Evolutionary conservation across 2,797 vertebrate species (phyloP), one percentile per base, ranked within the genome.

Genomic region (Malacoctenus gilli): DNA sequence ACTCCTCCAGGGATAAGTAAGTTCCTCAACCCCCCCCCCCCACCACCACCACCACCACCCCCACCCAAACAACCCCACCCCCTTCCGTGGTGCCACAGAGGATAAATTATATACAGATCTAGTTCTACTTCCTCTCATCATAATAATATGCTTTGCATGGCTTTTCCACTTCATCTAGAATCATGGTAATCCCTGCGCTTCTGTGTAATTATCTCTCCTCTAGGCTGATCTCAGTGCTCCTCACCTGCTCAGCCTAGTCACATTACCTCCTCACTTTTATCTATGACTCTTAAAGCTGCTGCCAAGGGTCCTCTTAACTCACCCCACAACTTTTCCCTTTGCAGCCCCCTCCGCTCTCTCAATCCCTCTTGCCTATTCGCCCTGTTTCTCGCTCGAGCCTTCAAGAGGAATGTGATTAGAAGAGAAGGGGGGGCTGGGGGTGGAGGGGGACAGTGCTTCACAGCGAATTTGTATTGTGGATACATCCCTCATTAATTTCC

Each of bases 201-300:
- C 77, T 82, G 77, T 80, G 85, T 90, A 89, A 92, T 91, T 89
- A 91, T 87, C 78, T 82, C 75, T 82, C 79, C 85, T 87, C 81
- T 69, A 68, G 81, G 72, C 79, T 88, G 80, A 85, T 84, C 85
- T 84, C 71, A 51, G 79, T 77, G 67, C 81, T 77, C 73, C 83
- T 83, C 85, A 88, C 85, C 84, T 87, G 80, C 83, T 84, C 79
- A 85, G 78, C 64, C 57, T 83, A 38, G 80, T 85, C 82, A 85
- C 81, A 86, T 87, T 83, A 85, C 70, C 76, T 74, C 75, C 77
- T 83, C 77, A 80, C 80, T 83, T 87, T 84, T 82, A 86, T 88
- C 78, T 86, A 82, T 84, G 84, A 83, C 85, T 86, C 79, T 86
- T 81, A 81, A 88, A 83, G 77, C 83, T 80, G 60, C 54, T 82